Conservation (phyloP, 2,797 vertebrate species). For the Pangasius sanitwongsei region DNA sequence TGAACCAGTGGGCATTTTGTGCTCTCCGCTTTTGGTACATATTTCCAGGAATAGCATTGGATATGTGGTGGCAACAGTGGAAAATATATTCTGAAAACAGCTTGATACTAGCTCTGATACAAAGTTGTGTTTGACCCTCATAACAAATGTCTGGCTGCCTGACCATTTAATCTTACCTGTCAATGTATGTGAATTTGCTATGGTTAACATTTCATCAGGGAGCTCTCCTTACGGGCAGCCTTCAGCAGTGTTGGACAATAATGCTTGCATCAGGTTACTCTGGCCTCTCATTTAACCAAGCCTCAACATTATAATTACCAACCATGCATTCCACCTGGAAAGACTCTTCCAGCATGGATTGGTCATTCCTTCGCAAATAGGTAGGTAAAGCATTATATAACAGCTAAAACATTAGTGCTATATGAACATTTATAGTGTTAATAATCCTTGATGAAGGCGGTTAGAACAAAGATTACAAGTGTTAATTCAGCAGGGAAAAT, state of each 20-base stretch:
- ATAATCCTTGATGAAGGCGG: background rate
- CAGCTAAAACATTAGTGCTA: background rate
- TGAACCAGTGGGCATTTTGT: conserved; percentile 43
- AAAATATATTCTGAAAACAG: conserved; percentile 47
- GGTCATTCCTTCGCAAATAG: conserved; percentile 54
- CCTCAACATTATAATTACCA: conserved; percentile 67
- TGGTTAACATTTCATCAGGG: conserved; percentile 69
- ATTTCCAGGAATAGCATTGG: conserved; percentile 59
- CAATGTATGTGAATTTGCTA: conserved; percentile 2
- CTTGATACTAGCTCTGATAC: conserved; percentile 9
- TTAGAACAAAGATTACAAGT: too few species aligned
- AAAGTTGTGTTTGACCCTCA: background rate
- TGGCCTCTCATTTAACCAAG: conserved; percentile 72
- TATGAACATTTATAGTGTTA: background rate
- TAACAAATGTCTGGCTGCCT: background rate
- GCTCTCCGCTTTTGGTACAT: conserved; percentile 24
- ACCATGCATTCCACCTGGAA: conserved; percentile 63
- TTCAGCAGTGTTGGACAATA: conserved; percentile 67
- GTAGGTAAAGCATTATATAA: conserved; percentile 7
- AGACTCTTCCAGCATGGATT: conserved; percentile 52
- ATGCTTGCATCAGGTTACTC: conserved; percentile 74
- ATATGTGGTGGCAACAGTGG: conserved; percentile 64
- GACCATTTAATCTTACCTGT: background rate
- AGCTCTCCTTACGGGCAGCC: conserved; percentile 75
- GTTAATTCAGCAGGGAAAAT: background rate